Evolutionary conservation across 2,888 invertebrate genomes (phyloP).

Genomic region (Xanthorhoe spadicearia): DNA sequence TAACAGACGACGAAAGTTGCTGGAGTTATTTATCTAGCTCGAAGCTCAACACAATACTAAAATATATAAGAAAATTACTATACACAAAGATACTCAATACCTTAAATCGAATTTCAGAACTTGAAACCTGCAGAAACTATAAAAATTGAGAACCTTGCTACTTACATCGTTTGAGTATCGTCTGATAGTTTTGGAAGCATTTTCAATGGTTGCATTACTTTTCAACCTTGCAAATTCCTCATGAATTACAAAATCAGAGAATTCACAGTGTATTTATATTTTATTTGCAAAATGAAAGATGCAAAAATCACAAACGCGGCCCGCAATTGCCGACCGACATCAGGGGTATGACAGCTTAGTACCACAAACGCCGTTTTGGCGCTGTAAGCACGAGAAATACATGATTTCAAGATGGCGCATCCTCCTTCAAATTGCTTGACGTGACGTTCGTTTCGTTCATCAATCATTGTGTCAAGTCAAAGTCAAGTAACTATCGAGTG

Average conservation of each 20-base stretch:
- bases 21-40: slow-evolving; percentile 28
- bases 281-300: slow-evolving; percentile 54
- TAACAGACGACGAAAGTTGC: slow-evolving; percentile 31
- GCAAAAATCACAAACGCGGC: slow-evolving; percentile 61
- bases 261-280: slow-evolving; percentile 45
- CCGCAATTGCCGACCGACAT: slow-evolving; percentile 73
- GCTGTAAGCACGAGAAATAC: no score
- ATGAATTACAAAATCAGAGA: slow-evolving; percentile 61
- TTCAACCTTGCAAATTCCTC: slow-evolving; percentile 60
- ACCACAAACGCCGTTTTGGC: no score
- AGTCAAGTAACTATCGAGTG: no score
- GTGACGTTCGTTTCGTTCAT: no score
- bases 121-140: slow-evolving; percentile 32
- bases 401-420: no score
- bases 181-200: slow-evolving; percentile 78
- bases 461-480: no score
- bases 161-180: slow-evolving; percentile 80
- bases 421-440: no score
- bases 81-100: slow-evolving; percentile 30
- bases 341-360: no score
- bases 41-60: background rate
- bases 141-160: slow-evolving; percentile 47
- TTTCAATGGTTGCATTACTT: slow-evolving; percentile 71
- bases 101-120: slow-evolving; percentile 12
- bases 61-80: slow-evolving; percentile 53